Base-by-base conservation (phyloP, 2,113 vertebrate species). In the Fukomys damarensis region DNA sequence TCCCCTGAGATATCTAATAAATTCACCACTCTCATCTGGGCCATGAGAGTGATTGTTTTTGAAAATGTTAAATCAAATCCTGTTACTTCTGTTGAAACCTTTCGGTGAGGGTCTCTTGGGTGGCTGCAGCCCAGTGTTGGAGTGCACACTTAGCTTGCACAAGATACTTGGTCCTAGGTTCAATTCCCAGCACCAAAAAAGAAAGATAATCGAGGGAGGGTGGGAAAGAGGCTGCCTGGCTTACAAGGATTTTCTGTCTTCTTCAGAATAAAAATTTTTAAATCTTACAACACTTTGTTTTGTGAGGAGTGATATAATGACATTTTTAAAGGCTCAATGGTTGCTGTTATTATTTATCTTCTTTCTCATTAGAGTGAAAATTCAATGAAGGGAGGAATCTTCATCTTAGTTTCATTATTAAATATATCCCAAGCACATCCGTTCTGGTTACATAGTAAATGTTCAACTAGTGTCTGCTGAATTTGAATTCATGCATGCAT, bases 201-300 rank as follows among this genome's bases (percentile, higher is more conserved):
- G 59, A 61, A 61, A 61, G 22, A 22, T 61, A 61, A 66, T 16
- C 19, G 54, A 68, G 32, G 38, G 24, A 74, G 12, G 22, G 24
- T 32, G 28, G 74, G 46, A 52, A 16, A 30, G 7, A 35, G 70
- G 20, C 66, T 19, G 66, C 16, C 66, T 68, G 66, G 14, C 61
- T 41, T 54, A 5, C 14, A 76, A 0, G 84, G 52, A 70, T 38
- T 86, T 32, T 46, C 38, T 30, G 16, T 92, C 88, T 86, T 72
- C 76, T 95, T 85, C n/a, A 89, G 13, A 82, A 66, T 91, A 54
- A 88, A 94, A 76, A 35, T 90, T 14, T 38, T n/a, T 92, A 91
- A 9, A n/a, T 38, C 19, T 93, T 85, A 24, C 52, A 63, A 30
- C 63, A 65, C 41, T 95, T 52, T 24, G 43, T 66, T 95, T 94